These are phyloP conservation scores for Cygnus atratus DNA, from an alignment of 2,113 vertebrate species.

Conservation along the genomic window DNA sequence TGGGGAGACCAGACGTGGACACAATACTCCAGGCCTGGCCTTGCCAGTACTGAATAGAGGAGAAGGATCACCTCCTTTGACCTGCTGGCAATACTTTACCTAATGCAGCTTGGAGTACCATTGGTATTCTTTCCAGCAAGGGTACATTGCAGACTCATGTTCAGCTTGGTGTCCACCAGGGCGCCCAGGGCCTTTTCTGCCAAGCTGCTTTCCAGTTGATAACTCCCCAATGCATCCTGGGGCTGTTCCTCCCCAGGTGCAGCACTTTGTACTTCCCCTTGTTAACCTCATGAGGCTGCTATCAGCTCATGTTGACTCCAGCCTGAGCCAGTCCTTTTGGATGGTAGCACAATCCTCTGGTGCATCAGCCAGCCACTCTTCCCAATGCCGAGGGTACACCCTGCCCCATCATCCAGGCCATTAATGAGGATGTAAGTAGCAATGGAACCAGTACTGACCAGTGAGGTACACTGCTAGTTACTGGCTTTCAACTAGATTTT, in stretches of 20 bases:
- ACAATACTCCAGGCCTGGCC: neutral
- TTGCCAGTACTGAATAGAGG: neutral
- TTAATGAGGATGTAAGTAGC: neutral
- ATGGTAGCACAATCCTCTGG: neutral
- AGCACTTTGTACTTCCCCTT: neutral
- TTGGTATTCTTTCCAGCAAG: neutral
- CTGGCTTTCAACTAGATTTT: neutral
- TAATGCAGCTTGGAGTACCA: neutral
- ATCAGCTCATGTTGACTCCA: neutral
- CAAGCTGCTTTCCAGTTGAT: neutral
- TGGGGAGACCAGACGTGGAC: neutral
- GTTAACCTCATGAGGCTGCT: neutral
- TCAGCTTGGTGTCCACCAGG: neutral
- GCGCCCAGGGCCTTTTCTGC: neutral
- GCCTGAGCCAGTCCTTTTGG: neutral
- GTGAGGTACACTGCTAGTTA: neutral
- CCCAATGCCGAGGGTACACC: neutral
- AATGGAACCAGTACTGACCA: neutral
- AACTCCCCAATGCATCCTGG: accelerated
- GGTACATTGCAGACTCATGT: neutral
- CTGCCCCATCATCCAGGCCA: neutral
- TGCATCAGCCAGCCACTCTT: neutral
- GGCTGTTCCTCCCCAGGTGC: neutral
- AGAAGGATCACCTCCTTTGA: neutral
- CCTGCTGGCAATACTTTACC: neutral